These are phyloP conservation scores for Cololabis saira DNA, from an alignment of 2,113 vertebrate genomes.

Conservation along the genomic window DNA sequence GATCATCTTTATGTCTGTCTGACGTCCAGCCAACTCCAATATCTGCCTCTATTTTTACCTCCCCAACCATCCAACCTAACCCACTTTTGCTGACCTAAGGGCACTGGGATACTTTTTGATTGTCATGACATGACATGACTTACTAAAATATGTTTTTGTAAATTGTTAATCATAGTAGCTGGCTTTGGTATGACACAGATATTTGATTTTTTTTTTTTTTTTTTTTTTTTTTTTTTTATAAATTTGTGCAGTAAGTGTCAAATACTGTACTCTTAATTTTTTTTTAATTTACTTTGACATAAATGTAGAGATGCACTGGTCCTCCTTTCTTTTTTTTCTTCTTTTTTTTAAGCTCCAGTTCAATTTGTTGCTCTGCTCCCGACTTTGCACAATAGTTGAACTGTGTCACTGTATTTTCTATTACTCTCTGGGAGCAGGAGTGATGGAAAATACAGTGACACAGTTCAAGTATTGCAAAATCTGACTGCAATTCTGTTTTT, in stretches of 20 bases:
- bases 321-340: no score
- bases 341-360: no score
- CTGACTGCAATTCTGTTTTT: neutral
- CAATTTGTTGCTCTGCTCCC: no score
- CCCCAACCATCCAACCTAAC: neutral
- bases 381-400: constrained; percentile 7
- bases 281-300: no score
- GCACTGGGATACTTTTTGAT: neutral
- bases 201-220: no score
- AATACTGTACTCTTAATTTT: no score
- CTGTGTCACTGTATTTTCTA: neutral
- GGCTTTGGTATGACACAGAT: no score
- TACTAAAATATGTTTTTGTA: no score
- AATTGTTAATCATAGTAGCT: no score
- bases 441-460: neutral
- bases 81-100: neutral
- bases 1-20: neutral
- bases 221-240: no score
- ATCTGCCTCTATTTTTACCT: constrained; percentile 35
- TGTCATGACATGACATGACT: neutral
- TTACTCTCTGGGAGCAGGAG: neutral
- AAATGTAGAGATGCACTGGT: no score
- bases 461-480: constrained; percentile 7
- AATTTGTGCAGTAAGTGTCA: no score
- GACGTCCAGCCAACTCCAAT: neutral